These are phyloP conservation scores for Cairina moschata DNA, from an alignment of 2,113 vertebrate genomes.

Conservation along the genomic window DNA sequence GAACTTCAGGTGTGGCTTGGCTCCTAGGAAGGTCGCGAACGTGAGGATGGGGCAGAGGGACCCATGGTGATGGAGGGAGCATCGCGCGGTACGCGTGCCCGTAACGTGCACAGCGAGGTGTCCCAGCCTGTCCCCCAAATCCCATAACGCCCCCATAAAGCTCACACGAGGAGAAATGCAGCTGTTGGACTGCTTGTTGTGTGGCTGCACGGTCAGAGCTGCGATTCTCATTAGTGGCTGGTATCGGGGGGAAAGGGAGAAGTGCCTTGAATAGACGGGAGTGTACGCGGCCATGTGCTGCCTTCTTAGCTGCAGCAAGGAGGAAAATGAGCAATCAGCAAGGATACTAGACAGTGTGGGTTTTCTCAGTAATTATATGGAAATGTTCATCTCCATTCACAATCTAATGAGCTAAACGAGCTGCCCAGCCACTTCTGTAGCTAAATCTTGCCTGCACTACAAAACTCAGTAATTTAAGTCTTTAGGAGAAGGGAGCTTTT, in stretches of 20 bases:
- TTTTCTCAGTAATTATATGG: background rate
- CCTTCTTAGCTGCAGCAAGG: background rate
- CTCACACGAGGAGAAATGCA: background rate
- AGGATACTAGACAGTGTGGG: background rate
- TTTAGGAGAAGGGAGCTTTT: background rate
- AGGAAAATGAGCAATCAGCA: slow-evolving; percentile 39
- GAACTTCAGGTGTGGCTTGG: background rate
- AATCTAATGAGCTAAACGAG: background rate
- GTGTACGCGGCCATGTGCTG: slow-evolving; percentile 2
- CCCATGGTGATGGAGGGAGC: rapidly evolving
- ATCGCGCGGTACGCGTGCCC: rapidly evolving
- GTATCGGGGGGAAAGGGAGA: background rate
- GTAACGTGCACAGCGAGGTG: background rate
- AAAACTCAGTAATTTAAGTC: background rate
- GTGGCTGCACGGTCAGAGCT: background rate
- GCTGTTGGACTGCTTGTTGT: background rate
- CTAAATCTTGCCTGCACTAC: background rate
- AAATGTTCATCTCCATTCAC: background rate
- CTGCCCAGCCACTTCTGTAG: background rate
- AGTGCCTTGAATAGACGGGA: background rate
- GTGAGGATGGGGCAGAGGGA: background rate
- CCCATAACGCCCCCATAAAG: background rate
- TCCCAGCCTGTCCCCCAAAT: background rate
- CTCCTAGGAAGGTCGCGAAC: background rate
- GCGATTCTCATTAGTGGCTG: background rate